Evolutionary conservation across 2,797 vertebrate genomes (phyloP).

Genomic region (Thaleichthys pacificus): DNA sequence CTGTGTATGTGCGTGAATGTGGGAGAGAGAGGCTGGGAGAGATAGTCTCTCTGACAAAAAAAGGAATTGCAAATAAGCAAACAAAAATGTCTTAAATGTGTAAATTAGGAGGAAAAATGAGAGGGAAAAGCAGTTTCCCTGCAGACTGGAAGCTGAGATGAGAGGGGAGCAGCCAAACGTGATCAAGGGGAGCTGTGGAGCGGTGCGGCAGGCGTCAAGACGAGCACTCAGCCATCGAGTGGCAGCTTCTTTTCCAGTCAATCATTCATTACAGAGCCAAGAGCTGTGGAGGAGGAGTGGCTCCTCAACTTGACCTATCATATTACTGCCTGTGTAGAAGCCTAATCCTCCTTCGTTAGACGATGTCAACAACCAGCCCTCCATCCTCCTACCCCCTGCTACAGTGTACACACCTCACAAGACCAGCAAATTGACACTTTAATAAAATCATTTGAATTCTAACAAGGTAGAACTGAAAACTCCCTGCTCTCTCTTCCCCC

Average conservation of each 20-base stretch:
- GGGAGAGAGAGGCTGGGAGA: conserved; percentile 38
- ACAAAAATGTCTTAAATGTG: conserved; percentile 99
- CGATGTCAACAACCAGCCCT: conserved; percentile 85
- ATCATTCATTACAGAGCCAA: conserved; percentile 95
- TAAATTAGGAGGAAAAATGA: conserved; percentile 97
- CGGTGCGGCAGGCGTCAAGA: conserved; percentile 89
- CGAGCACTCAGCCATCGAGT: conserved; percentile 71
- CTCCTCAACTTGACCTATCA: conserved; percentile 94
- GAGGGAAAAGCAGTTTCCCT: conserved; percentile 90
- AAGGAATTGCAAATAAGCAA: conserved; percentile 95
- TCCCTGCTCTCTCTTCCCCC: conserved; percentile 41
- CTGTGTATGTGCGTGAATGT: conserved; percentile 47
- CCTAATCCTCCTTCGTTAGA: conserved; percentile 96
- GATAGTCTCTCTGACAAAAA: conserved; percentile 83
- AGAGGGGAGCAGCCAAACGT: conserved; percentile 91
- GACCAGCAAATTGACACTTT: conserved; percentile 83
- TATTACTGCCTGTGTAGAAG: conserved; percentile 97
- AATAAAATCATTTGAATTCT: conserved; percentile 86
- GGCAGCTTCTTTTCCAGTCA: conserved; percentile 88
- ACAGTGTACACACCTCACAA: conserved; percentile 78
- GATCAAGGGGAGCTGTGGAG: conserved; percentile 92
- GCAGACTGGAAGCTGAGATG: conserved; percentile 88
- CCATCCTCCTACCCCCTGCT: conserved; percentile 51
- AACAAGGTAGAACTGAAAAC: conserved; percentile 82
- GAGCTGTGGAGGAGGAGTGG: conserved; percentile 87